Base-by-base conservation (phyloP, 37 sponge, comb jelly and placozoan species). In the Petrosia ficiformis region DNA sequence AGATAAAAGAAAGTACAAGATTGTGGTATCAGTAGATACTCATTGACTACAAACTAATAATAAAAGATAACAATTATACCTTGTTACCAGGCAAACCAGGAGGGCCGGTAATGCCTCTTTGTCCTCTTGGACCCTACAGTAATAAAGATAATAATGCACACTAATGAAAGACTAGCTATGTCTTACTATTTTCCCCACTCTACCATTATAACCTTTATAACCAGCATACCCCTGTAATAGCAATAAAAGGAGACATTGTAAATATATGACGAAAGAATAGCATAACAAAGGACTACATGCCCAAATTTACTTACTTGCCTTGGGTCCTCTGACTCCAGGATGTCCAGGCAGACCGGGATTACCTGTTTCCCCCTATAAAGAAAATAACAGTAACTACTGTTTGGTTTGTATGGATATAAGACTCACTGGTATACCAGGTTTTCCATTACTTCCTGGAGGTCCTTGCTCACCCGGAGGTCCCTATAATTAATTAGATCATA, bases 241-340 rank as follows among this genome's bases (percentile, higher is more conserved):
- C 54, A 48, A 48, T 48, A 48, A 48, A 19, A 48, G 14, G 14
- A 8, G 14, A 48, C 14, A 48, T 19, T 19, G 8, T 19, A 48
- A 48, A 8, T 4, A 71, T 2, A 39, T 16, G 3, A 5, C 25
- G 29, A 10, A 56, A 35, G 6, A 68, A 68, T 6, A 68, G 22
- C 33, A 72, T 26, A 3, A 42, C 3, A 48, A 68, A 42, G 33
- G 25, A 72, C 72, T 39, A 68, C 6, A 24, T 33, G 4, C 32
- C 6, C 6, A 14, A 35, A 16, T 22, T 74, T 72, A 82, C 81
- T 88, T 73, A 88, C 83, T 88, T 82, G 84, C 90, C 90, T 84
- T 83, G 79, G 74, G 77, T 56, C 90, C 77, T 64, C 30, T 57
- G 5, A 36, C 26, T 3, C 77, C 77, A 60, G 63, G 41, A 58